Conservation (phyloP, 2,113 vertebrate genomes). For the Dasyurus viverrinus region DNA sequence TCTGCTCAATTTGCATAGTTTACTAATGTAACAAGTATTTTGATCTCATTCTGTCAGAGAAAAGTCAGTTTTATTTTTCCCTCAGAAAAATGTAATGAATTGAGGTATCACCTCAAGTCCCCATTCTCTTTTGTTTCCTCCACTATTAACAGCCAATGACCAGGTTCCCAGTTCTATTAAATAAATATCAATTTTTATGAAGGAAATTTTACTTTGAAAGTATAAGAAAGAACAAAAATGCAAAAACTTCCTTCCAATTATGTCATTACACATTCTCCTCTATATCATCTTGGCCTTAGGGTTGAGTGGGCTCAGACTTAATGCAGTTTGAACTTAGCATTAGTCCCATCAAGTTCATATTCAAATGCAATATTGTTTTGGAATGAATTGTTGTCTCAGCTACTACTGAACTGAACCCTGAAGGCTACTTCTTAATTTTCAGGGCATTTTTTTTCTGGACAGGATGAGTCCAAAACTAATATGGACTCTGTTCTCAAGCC, state of each 20-base stretch:
- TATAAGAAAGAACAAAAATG: not conserved
- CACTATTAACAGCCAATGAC: not conserved
- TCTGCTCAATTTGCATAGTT: not conserved
- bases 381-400: not conserved
- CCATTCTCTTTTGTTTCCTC: not conserved
- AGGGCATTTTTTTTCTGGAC: not conserved
- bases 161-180: not conserved
- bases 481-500: not conserved
- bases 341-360: not conserved
- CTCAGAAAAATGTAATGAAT: not conserved
- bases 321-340: not conserved
- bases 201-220: not conserved
- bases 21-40: not conserved
- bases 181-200: not conserved
- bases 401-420: not conserved
- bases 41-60: not conserved
- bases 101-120: not conserved
- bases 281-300: not conserved
- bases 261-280: not conserved
- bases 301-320: not conserved
- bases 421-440: not conserved
- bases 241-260: not conserved
- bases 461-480: not conserved
- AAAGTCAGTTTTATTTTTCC: not conserved
- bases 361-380: not conserved